Evolutionary conservation across 2,797 vertebrate species (phyloP).

Genomic region (Myiotriccus ornatus): DNA sequence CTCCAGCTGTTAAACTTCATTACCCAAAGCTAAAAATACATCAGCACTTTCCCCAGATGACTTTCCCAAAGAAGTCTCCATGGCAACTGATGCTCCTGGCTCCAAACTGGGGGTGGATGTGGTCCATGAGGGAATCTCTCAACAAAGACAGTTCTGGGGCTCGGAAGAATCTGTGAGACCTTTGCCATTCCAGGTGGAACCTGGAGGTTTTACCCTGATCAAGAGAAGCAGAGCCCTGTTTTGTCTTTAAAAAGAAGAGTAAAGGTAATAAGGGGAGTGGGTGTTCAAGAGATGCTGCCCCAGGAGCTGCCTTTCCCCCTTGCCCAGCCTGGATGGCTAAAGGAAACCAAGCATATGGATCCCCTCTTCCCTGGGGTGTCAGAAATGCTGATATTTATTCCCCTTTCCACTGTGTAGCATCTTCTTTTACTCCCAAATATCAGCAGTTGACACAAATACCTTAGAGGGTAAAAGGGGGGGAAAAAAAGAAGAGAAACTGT

Average conservation of each 20-base stretch:
- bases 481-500: not conserved
- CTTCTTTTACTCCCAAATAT: not conserved
- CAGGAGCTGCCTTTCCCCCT: not conserved
- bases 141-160: not conserved
- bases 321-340: not conserved
- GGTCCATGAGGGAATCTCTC: not conserved
- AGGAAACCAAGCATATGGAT: rapidly evolving
- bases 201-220: not conserved
- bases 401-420: not conserved
- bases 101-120: not conserved
- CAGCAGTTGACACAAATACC: not conserved
- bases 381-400: not conserved
- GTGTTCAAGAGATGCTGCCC: not conserved
- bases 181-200: not conserved
- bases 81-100: conserved; percentile 53
- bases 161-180: not conserved
- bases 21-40: conserved; percentile 56
- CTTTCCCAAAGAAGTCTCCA: conserved; percentile 21
- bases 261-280: rapidly evolving
- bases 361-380: not conserved
- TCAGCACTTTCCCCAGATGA: conserved; percentile 29
- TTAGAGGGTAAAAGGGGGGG: not conserved
- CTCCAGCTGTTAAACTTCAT: conserved; percentile 42
- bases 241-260: not conserved
- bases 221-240: not conserved